A percentile compares a stretch with the other conserved stretches of the same genome.
Evolutionary conservation across 2,888 invertebrate genomes (phyloP).

Genomic region (Lymantria monacha): DNA sequence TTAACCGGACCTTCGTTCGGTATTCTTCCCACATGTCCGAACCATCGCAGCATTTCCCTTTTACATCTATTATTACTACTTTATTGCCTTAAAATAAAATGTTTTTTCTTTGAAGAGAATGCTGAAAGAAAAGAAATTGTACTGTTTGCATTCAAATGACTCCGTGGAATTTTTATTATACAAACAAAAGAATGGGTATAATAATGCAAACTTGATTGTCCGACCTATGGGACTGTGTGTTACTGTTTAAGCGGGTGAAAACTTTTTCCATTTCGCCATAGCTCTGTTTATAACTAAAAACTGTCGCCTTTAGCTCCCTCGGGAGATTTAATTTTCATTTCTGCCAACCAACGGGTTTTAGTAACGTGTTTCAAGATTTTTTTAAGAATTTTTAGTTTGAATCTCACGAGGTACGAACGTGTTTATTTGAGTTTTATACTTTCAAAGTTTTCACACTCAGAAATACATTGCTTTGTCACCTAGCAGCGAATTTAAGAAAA

Average conservation of each 20-base stretch:
- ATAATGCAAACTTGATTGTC: background rate
- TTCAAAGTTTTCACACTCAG: background rate
- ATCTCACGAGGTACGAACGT: background rate
- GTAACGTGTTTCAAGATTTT: constrained; percentile 12
- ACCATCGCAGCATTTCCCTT: too few species aligned
- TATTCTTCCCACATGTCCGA: too few species aligned
- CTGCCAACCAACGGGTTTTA: constrained; percentile 11
- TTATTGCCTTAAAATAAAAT: too few species aligned
- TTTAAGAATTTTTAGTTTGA: constrained; percentile 8
- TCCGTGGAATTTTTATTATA: too few species aligned
- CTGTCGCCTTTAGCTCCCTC: constrained; percentile 30
- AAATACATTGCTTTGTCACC: background rate
- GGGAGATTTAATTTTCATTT: constrained; percentile 33
- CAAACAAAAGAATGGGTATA: too few species aligned
- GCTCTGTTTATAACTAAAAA: constrained; percentile 38
- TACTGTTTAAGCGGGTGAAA: constrained; percentile 12
- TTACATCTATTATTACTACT: too few species aligned
- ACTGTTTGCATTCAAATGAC: too few species aligned
- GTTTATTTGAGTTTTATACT: background rate
- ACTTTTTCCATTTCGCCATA: constrained; percentile 46
- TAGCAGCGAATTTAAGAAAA: background rate
- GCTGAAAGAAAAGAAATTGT: too few species aligned
- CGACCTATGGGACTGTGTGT: constrained; percentile 14
- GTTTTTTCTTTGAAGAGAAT: too few species aligned
- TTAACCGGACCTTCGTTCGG: too few species aligned